phyloP scores from a whole-genome alignment of 2,113 vertebrate species.

The Oncorhynchus keta region DNA sequence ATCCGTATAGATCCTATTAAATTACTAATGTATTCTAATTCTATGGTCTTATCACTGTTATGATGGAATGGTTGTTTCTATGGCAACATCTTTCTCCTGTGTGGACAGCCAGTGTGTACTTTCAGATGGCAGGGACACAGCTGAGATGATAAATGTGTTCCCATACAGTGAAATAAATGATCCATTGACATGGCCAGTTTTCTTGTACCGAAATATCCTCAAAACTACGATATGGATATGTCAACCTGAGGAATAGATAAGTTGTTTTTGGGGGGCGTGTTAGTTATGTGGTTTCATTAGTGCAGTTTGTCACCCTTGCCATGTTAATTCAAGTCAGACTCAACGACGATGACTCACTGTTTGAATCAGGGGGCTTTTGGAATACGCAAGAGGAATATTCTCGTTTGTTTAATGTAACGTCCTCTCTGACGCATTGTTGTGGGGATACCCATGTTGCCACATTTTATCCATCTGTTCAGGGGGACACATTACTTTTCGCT shows the following conservation, averaged over 20 bases:
- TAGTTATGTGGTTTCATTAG: not conserved
- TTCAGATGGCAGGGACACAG: conserved; percentile 61
- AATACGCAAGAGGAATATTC: not conserved
- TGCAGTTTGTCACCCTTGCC: not conserved
- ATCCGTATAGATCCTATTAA: not conserved
- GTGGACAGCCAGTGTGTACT: conserved; percentile 21
- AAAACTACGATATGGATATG: too few relatives aligned
- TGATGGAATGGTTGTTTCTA: conserved; percentile 63
- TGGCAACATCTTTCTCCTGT: conserved; percentile 57
- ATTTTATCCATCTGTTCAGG: conserved; percentile 1
- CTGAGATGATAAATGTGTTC: conserved; percentile 73
- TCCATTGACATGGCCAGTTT: not conserved
- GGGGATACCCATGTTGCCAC: not conserved
- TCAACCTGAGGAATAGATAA: too few relatives aligned
- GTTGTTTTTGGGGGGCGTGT: too few relatives aligned
- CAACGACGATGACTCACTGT: not conserved
- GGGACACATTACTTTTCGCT: not conserved
- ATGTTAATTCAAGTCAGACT: not conserved
- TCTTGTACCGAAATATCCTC: too few relatives aligned
- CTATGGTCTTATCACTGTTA: conserved; percentile 31
- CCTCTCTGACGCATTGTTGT: not conserved
- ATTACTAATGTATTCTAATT: conserved; percentile 31
- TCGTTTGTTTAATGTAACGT: not conserved
- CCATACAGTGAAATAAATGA: conserved; percentile 46
- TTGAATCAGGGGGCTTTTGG: not conserved